A percentile compares a stretch with the other conserved stretches of the same genome.
Evolutionary conservation across 2,888 invertebrate species (phyloP).

Genomic region (Endotricha flammealis): DNA sequence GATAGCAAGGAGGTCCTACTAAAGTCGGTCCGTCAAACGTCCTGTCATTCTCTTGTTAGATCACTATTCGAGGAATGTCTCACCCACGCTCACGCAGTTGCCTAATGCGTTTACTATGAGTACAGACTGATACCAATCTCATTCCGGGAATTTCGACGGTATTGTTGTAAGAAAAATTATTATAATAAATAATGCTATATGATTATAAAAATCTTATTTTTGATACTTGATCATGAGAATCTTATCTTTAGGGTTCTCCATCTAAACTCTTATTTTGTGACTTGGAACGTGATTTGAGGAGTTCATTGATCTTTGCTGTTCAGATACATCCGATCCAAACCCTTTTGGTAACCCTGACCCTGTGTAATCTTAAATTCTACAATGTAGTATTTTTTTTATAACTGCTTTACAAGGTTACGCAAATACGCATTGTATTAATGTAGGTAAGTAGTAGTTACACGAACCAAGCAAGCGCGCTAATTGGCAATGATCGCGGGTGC

Average conservation of each 20-base stretch:
- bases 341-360: too few relatives aligned
- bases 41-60: slow-evolving; percentile 53
- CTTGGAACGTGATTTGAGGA: too few relatives aligned
- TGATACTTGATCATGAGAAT: too few relatives aligned
- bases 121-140: slow-evolving; percentile 54
- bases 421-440: background rate
- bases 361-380: too few relatives aligned
- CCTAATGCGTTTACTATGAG: slow-evolving; percentile 65
- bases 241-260: too few relatives aligned
- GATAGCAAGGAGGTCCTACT: background rate
- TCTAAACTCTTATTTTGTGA: too few relatives aligned
- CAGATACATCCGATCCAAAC: too few relatives aligned
- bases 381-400: too few relatives aligned
- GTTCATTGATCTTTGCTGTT: too few relatives aligned
- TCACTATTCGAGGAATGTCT: slow-evolving; percentile 52
- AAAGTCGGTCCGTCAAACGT: slow-evolving; percentile 37
- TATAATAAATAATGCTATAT: slow-evolving; percentile 37
- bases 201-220: too few relatives aligned
- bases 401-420: too few relatives aligned
- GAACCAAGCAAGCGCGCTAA: slow-evolving; percentile 54
- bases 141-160: slow-evolving; percentile 49
- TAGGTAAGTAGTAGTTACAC: slow-evolving; percentile 34
- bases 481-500: slow-evolving; percentile 40
- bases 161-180: slow-evolving; percentile 46
- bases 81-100: slow-evolving; percentile 51